A percentile compares a stretch with the other conserved stretches of the same genome.
Evolutionary conservation across 2,797 vertebrate genomes (phyloP).

Genomic region (Crax fasciolata): DNA sequence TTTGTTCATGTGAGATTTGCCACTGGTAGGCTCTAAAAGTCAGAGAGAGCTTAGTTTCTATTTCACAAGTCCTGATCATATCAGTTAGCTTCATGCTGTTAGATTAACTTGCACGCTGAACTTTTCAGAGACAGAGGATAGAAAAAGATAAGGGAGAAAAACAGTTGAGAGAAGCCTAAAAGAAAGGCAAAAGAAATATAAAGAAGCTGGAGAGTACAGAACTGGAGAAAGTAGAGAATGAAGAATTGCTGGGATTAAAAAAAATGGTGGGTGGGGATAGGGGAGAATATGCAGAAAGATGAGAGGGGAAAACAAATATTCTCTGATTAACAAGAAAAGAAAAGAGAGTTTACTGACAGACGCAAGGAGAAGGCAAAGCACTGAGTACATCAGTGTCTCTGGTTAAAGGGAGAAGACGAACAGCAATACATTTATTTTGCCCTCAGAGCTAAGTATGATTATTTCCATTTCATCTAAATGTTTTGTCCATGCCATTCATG

Average conservation of each 20-base stretch:
- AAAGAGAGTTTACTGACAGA: background rate
- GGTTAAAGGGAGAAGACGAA: background rate
- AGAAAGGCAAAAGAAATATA: conserved; percentile 18
- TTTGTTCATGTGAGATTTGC: conserved; percentile 57
- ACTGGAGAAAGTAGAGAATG: background rate
- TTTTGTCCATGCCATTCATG: background rate
- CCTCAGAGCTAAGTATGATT: background rate
- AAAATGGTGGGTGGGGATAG: background rate
- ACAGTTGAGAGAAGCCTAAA: background rate
- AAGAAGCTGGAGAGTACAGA: background rate
- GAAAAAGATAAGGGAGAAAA: conserved; percentile 26
- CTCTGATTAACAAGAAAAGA: background rate
- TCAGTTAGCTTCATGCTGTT: conserved; percentile 25
- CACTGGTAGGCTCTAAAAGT: conserved; percentile 13
- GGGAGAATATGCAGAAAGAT: background rate
- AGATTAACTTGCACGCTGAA: conserved; percentile 54
- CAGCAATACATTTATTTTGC: conserved; percentile 1
- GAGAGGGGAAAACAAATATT: background rate
- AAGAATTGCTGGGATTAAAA: background rate
- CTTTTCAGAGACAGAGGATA: background rate
- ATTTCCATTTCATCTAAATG: background rate
- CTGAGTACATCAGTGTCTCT: background rate
- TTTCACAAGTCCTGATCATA: conserved; percentile 58
- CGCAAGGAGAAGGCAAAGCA: background rate
- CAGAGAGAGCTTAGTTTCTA: conserved; percentile 41